phyloP scores from a whole-genome alignment of 30 jellyfish, hydroid and myxozoan genomes.

The Hydractinia symbiolongicarpus region DNA sequence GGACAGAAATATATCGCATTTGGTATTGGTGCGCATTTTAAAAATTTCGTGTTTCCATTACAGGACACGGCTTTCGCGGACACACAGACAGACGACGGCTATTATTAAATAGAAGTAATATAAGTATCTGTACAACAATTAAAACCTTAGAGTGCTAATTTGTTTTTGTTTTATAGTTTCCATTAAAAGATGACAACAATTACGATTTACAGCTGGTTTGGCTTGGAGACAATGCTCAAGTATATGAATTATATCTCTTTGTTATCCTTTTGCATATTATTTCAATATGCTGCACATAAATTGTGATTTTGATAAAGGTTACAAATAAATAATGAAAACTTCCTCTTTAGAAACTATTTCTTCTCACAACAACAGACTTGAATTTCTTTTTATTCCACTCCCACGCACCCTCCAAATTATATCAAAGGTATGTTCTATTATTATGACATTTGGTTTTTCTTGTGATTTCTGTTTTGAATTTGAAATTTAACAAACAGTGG shows the following conservation, averaged over 20 bases:
- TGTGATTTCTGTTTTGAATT: neutral
- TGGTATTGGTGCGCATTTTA: no score
- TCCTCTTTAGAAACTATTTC: conserved; percentile 56
- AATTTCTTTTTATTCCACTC: neutral
- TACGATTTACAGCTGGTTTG: conserved; percentile 56
- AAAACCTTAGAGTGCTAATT: neutral
- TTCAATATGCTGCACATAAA: neutral
- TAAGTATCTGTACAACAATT: neutral
- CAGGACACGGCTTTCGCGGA: no score
- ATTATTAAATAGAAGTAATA: no score
- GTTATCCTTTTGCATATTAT: neutral
- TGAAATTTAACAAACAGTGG: neutral
- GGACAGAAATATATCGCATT: no score
- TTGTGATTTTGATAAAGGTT: neutral
- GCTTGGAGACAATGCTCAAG: conserved; percentile 71
- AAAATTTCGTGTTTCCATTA: no score
- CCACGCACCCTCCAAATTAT: conserved; percentile 19
- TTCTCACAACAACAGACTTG: conserved; percentile 64
- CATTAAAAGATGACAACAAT: conserved; percentile 62
- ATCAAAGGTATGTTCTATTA: conserved; percentile 24
- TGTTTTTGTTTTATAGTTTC: conserved; percentile 28
- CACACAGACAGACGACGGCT: no score
- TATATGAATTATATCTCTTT: conserved; percentile 10
- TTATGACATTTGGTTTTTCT: neutral
- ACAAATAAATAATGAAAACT: neutral